A percentile compares a stretch with the other conserved stretches of the same genome.
Evolutionary conservation across 1,140 invertebrate species (phyloP).

Genomic region (Achatina immaculata): DNA sequence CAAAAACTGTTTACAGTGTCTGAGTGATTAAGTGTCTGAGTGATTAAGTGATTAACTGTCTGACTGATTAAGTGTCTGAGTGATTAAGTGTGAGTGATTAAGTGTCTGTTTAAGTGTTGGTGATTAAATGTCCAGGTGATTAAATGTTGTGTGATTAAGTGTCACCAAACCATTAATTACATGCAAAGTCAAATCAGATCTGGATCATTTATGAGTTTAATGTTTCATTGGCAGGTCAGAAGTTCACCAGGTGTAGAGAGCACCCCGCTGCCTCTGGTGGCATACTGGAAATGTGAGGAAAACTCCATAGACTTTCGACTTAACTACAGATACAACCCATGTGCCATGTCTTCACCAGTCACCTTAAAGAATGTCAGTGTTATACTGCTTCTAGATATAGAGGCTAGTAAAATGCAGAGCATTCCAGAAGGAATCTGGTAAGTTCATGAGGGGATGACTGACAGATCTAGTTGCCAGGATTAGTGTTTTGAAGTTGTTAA

Average conservation of each 20-base stretch:
- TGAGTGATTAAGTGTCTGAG: no score
- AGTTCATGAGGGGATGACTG: neutral
- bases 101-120: no score
- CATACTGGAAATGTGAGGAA: conserved; percentile 95
- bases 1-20: no score
- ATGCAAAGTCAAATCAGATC: neutral
- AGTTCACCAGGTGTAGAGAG: conserved; percentile 80
- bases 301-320: conserved; percentile 90
- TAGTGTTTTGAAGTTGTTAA: no score
- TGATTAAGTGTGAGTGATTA: no score
- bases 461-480: no score
- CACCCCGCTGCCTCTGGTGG: conserved; percentile 84
- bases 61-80: no score
- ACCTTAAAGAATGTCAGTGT: conserved; percentile 89
- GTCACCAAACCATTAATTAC: no score
- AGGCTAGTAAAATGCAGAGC: conserved; percentile 87
- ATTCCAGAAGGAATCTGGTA: conserved; percentile 90
- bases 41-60: no score
- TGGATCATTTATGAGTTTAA: neutral
- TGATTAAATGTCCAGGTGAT: no score
- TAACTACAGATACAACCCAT: conserved; percentile 95
- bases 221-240: conserved; percentile 77
- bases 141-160: no score
- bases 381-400: conserved; percentile 85
- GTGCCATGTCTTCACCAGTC: conserved; percentile 87